Conservation (phyloP, 2,888 invertebrate species). For the Caenorhabditis virilis region DNA sequence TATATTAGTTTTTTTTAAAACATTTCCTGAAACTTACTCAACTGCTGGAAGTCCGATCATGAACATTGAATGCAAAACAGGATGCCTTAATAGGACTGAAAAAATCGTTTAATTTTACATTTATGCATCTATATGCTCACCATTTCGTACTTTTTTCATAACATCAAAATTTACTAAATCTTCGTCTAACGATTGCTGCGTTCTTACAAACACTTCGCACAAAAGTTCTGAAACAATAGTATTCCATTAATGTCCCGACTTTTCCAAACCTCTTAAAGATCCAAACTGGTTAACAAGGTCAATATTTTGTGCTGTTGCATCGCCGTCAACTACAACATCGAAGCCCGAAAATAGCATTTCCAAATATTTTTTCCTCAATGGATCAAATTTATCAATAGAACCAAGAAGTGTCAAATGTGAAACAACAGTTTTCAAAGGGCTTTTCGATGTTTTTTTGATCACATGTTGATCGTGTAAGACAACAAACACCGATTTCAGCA, state of each 20-base stretch:
- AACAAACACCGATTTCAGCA: not conserved
- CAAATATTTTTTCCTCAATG: not conserved
- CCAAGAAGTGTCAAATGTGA: not conserved
- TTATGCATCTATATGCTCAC: not conserved
- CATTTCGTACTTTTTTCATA: not conserved
- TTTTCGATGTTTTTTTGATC: not conserved
- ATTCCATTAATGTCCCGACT: not conserved
- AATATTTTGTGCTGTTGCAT: not conserved
- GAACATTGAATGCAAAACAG: not conserved
- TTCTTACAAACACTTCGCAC: not conserved
- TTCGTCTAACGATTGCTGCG: not conserved
- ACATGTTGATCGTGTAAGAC: not conserved
- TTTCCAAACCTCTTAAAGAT: not conserved
- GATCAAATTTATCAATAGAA: not conserved
- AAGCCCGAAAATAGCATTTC: not conserved
- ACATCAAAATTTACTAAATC: too few relatives aligned
- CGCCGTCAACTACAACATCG: not conserved
- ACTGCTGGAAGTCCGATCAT: not conserved
- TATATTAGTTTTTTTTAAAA: too few relatives aligned
- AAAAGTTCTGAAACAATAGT: not conserved
- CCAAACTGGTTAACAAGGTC: too few relatives aligned
- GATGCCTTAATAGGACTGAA: conserved; percentile 2
- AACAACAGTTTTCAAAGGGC: not conserved
- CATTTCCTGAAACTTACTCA: not conserved
- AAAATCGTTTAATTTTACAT: too few relatives aligned